Percentiles rank a stretch among this genome's conserved stretches.
Conservation (phyloP, 2,113 vertebrate genomes). For the Aspiorhynchus laticeps region DNA sequence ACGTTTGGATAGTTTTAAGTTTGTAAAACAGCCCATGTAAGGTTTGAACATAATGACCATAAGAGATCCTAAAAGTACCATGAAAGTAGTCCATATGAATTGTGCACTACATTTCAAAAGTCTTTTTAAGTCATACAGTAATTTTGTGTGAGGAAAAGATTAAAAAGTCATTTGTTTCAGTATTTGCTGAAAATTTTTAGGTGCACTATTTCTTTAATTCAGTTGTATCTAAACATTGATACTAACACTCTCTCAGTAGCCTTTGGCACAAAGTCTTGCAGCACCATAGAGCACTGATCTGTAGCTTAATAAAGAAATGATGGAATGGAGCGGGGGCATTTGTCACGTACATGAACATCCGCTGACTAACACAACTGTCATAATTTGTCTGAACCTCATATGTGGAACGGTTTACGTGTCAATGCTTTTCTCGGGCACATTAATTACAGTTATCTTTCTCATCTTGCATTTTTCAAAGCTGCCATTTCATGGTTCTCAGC, state of each 20-base stretch:
- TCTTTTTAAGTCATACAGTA: neutral
- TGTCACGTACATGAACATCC: slow-evolving; percentile 2
- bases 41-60: neutral
- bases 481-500: slow-evolving; percentile 32
- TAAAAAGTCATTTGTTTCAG: neutral
- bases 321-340: neutral
- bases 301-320: slow-evolving; percentile 20
- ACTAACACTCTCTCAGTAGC: neutral
- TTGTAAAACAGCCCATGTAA: neutral
- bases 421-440: slow-evolving; percentile 14
- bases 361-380: slow-evolving; percentile 2
- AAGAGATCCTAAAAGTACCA: neutral
- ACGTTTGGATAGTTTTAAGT: neutral
- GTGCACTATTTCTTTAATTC: neutral
- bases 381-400: slow-evolving; percentile 16
- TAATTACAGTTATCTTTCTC: slow-evolving; percentile 37
- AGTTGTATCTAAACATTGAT: neutral
- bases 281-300: neutral
- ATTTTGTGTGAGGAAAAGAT: neutral
- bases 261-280: neutral
- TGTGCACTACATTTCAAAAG: neutral
- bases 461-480: neutral
- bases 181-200: neutral
- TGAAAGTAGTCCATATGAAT: neutral
- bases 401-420: neutral